phyloP scores from a whole-genome alignment of 2,888 invertebrate species.

The Sphinx pinastri region DNA sequence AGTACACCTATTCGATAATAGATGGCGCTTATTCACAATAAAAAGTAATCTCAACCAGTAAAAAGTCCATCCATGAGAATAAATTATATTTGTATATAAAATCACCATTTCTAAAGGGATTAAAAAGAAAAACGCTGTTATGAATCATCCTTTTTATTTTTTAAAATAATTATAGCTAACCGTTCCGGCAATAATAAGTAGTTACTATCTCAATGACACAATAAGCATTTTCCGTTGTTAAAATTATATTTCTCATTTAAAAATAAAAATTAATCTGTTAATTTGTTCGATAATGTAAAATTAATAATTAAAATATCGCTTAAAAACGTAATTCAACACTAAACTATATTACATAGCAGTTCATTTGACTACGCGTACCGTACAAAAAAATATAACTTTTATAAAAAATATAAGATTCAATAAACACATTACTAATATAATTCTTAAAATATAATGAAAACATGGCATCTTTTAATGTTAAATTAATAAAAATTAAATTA shows the following conservation, averaged over 20 bases:
- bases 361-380: constrained; percentile 71
- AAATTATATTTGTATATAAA: not conserved
- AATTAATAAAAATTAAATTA: constrained; percentile 42
- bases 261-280: constrained; percentile 71
- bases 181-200: constrained; percentile 82
- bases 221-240: constrained; percentile 82
- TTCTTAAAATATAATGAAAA: constrained; percentile 72
- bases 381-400: constrained; percentile 80
- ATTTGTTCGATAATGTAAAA: constrained; percentile 70
- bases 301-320: constrained; percentile 62
- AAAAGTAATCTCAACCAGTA: too few relatives aligned
- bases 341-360: constrained; percentile 76
- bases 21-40: constrained; percentile 46
- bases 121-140: constrained; percentile 61
- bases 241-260: constrained; percentile 47
- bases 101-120: not conserved
- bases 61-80: not conserved
- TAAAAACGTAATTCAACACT: constrained; percentile 78
- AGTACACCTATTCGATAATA: constrained; percentile 49
- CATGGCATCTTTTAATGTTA: constrained; percentile 78
- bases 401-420: constrained; percentile 81
- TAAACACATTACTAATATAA: constrained; percentile 73
- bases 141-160: constrained; percentile 84
- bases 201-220: constrained; percentile 83
- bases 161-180: constrained; percentile 85